Evolutionary conservation across 2,888 invertebrate genomes (phyloP).

Genomic region (Drosophila recens): DNA sequence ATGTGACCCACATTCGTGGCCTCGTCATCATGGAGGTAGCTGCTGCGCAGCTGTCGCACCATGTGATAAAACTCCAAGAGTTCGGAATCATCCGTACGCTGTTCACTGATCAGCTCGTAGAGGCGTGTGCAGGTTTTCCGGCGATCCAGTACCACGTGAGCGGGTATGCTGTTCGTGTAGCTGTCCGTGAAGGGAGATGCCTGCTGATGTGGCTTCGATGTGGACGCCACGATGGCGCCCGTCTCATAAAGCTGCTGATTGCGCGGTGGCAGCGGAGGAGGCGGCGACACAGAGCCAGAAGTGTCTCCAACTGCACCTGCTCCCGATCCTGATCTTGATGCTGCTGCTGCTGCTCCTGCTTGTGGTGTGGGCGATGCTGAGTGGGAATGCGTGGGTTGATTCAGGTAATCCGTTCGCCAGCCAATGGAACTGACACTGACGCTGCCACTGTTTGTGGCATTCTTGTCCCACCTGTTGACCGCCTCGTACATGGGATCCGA

Average conservation of each 20-base stretch:
- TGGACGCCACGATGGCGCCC: slow-evolving; percentile 19
- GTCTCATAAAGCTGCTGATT: slow-evolving; percentile 79
- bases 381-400: slow-evolving; percentile 30
- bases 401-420: slow-evolving; percentile 81
- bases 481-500: slow-evolving; percentile 91
- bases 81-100: slow-evolving; percentile 90
- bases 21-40: slow-evolving; percentile 91
- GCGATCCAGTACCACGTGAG: slow-evolving; percentile 76
- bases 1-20: slow-evolving; percentile 95
- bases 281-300: slow-evolving; percentile 75
- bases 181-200: slow-evolving; percentile 55
- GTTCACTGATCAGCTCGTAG: slow-evolving; percentile 90
- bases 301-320: slow-evolving; percentile 17
- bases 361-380: slow-evolving; percentile 28
- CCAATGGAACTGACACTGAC: slow-evolving; percentile 80
- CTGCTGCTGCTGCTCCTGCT: slow-evolving; percentile 4
- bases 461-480: slow-evolving; percentile 87
- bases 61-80: slow-evolving; percentile 93
- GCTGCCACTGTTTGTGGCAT: slow-evolving; percentile 59
- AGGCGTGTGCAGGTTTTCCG: slow-evolving; percentile 85
- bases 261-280: slow-evolving; percentile 88
- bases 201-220: slow-evolving; percentile 31
- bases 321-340: background rate
- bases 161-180: slow-evolving; percentile 63
- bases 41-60: slow-evolving; percentile 91